Percentiles rank a stretch among this genome's conserved stretches.
These are phyloP conservation scores for Stenolophus ochropezus DNA, from an alignment of 2,888 invertebrate genomes.

Conservation along the genomic window DNA sequence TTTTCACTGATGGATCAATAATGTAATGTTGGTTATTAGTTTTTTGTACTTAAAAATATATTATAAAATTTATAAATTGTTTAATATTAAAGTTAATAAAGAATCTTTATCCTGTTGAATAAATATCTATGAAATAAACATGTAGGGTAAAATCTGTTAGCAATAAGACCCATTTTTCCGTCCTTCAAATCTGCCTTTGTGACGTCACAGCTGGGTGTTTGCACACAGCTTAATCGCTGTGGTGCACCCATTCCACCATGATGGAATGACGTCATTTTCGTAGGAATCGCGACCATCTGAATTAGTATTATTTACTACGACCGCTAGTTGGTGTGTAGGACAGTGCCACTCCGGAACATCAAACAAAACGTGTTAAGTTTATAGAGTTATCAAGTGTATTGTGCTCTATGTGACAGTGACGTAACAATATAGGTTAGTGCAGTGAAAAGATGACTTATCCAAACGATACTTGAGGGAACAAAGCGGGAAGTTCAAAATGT, in stretches of 20 bases:
- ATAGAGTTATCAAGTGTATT: background rate
- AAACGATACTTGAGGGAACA: constrained; percentile 45
- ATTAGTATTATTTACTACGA: constrained; percentile 56
- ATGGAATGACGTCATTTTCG: constrained; percentile 55
- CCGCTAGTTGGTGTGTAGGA: constrained; percentile 42
- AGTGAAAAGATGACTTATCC: constrained; percentile 51
- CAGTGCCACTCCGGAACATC: background rate
- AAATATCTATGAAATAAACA: too few relatives aligned
- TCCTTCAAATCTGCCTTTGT: background rate
- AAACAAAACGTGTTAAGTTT: background rate
- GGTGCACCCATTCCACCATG: constrained; percentile 43
- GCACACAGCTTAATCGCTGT: constrained; percentile 16
- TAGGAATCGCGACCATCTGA: constrained; percentile 55
- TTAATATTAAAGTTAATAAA: too few relatives aligned
- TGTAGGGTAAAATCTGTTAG: background rate
- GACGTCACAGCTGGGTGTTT: constrained; percentile 1
- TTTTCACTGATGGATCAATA: too few relatives aligned
- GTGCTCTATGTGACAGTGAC: constrained; percentile 31
- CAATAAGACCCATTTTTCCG: background rate
- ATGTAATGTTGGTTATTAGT: too few relatives aligned
- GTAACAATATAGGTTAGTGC: constrained; percentile 33
- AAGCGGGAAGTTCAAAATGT: constrained; percentile 44
- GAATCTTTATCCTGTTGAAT: too few relatives aligned
- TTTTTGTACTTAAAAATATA: too few relatives aligned
- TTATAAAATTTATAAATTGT: too few relatives aligned